These are phyloP conservation scores for Limnephilus lunatus DNA, from an alignment of 2,888 invertebrate genomes.

Conservation along the genomic window DNA sequence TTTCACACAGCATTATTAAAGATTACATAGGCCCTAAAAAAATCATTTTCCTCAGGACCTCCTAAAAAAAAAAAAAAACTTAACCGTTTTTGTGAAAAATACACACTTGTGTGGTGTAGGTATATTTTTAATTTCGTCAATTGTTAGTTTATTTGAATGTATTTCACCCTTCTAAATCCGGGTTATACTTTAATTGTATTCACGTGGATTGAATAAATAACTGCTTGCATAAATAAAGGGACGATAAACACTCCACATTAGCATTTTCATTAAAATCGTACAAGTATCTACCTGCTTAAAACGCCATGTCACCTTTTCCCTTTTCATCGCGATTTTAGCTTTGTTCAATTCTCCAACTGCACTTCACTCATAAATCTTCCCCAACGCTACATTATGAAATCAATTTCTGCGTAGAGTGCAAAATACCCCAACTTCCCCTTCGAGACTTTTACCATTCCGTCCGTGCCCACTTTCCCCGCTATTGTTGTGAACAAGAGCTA, in stretches of 20 bases:
- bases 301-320: conserved; percentile 9
- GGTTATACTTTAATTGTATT: background rate
- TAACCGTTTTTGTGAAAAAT: background rate
- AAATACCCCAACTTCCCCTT: conserved; percentile 8
- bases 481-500: conserved; percentile 14
- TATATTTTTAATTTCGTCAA: background rate
- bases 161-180: background rate
- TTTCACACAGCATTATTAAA: too few relatives aligned
- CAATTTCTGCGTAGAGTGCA: conserved; percentile 45
- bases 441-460: conserved; percentile 17
- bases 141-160: background rate
- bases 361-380: conserved; percentile 38
- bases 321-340: background rate
- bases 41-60: too few relatives aligned
- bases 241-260: background rate
- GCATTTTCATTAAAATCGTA: background rate
- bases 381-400: conserved; percentile 46
- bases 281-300: background rate
- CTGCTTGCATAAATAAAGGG: background rate
- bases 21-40: too few relatives aligned
- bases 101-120: background rate
- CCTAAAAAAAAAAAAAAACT: too few relatives aligned
- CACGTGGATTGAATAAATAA: background rate
- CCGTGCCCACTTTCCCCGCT: background rate
- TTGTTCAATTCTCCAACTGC: conserved; percentile 35